These are phyloP conservation scores for Arizona elegans DNA, from an alignment of 2,113 vertebrate species.

Conservation along the genomic window DNA sequence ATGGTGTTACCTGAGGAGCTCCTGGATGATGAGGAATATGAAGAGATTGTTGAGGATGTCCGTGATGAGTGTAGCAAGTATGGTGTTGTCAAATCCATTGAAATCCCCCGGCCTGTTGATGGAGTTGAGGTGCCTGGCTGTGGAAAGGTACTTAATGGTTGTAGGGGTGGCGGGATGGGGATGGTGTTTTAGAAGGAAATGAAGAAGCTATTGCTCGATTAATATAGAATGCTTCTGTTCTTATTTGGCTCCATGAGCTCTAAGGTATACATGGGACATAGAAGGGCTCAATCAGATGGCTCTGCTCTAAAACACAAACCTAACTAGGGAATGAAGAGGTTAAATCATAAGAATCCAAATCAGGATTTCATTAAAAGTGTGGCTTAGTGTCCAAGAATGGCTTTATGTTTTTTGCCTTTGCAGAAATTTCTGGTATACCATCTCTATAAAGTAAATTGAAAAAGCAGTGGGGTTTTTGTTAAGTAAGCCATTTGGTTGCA, in stretches of 20 bases:
- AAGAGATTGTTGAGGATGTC: slow-evolving; percentile 91
- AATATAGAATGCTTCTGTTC: background rate
- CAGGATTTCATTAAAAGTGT: background rate
- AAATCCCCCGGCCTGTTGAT: slow-evolving; percentile 89
- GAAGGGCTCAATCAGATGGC: background rate
- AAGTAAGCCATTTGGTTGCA: background rate
- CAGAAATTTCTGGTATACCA: background rate
- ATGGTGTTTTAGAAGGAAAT: too few relatives aligned
- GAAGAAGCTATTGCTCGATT: background rate
- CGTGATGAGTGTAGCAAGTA: slow-evolving; percentile 91
- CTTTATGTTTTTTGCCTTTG: background rate
- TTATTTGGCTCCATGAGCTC: background rate
- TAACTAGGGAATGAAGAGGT: background rate
- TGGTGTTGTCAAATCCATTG: slow-evolving; percentile 89
- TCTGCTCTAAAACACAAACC: background rate
- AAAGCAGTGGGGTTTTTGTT: background rate
- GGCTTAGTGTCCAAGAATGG: background rate
- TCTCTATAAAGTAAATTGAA: background rate
- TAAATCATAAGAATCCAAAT: background rate
- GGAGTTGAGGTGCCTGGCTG: slow-evolving; percentile 91
- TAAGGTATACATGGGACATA: background rate
- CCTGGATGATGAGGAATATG: slow-evolving; percentile 88
- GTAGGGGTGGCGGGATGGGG: rapidly evolving
- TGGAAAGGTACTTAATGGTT: slow-evolving; percentile 76
- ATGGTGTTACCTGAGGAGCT: slow-evolving; percentile 92